Evolutionary conservation across 2,888 invertebrate species (phyloP).

Genomic region (Stratiomys singularior): DNA sequence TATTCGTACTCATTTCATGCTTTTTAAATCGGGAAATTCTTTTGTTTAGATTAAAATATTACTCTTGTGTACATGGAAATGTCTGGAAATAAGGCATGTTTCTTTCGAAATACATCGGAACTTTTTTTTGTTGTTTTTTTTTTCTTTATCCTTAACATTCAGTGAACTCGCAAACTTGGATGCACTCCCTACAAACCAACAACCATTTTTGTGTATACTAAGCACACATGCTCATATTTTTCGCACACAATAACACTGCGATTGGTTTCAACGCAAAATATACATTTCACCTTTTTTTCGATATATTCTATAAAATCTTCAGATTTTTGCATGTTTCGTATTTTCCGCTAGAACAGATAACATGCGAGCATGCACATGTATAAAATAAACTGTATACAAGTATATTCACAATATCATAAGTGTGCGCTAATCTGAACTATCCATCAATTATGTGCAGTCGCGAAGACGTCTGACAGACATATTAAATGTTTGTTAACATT

Average conservation of each 20-base stretch:
- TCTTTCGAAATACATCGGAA: neutral
- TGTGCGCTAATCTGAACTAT: neutral
- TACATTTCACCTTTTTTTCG: conserved; percentile 2
- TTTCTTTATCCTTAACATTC: too few relatives aligned
- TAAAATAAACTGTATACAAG: neutral
- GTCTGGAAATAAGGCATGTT: neutral
- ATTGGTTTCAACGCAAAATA: conserved; percentile 11
- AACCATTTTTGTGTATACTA: neutral
- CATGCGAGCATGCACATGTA: neutral
- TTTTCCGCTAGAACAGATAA: neutral
- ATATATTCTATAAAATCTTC: neutral
- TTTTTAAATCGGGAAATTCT: neutral
- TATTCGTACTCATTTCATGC: too few relatives aligned
- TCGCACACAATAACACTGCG: neutral
- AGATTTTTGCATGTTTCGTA: neutral
- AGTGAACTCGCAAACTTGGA: too few relatives aligned
- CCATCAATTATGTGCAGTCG: neutral
- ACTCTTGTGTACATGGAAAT: neutral
- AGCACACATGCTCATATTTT: neutral
- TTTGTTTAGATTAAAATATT: neutral
- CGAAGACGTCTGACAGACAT: neutral
- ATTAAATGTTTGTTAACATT: conserved; percentile 2
- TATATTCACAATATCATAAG: too few relatives aligned
- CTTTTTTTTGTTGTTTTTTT: too few relatives aligned
- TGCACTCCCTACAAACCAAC: neutral